Base-by-base conservation (phyloP, 2,888 invertebrate genomes). In the Zaprionus bogoriensis region DNA sequence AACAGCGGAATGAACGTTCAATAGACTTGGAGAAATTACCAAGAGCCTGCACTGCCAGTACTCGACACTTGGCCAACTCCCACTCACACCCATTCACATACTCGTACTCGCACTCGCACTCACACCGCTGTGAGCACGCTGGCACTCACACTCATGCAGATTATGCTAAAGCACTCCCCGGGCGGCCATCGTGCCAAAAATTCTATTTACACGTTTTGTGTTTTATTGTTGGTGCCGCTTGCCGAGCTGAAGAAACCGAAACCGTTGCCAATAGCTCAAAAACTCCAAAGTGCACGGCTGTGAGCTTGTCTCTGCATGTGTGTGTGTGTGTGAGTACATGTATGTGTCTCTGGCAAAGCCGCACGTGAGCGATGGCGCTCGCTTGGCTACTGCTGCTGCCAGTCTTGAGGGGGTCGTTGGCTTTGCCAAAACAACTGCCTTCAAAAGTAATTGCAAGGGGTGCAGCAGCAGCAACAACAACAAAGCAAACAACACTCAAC, bases 161-260 rank as follows among this genome's bases (percentile, higher is more conserved):
- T 89, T 88, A 89, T 86, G 87, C 88, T 83, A 81, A 89, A 89
- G 88, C 86, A 88, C 88, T 88, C 88, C 88, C 88, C 71, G 78
- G 88, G 67, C 79, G 87, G 80, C 86, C 88, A 88, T 89, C 85
- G 86, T 87, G 88, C 88, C 85, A 89, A 89, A 88, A 89, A 88
- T 89, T 89, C 88, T 89, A 89, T 89, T 89, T 89, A 88, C 88
- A 89, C 88, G 89, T 88, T 87, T 81, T 87, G 84, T 88, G 86
- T 88, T 88, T 88, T 88, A 88, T 88, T 88, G 87, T 87, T 85
- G 74, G 70, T 64, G 74, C 64, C 36, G 41, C 25, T 38, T 28
- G 14, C 23, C 59, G 20, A 45, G 32, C 75, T 46, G 62, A 74
- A 62, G 77, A 65, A 76, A n/a, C n/a, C n/a, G n/a, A n/a, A 76